Evolutionary conservation across 2,888 invertebrate species (phyloP).

Genomic region (Didymodactylos carnosus): DNA sequence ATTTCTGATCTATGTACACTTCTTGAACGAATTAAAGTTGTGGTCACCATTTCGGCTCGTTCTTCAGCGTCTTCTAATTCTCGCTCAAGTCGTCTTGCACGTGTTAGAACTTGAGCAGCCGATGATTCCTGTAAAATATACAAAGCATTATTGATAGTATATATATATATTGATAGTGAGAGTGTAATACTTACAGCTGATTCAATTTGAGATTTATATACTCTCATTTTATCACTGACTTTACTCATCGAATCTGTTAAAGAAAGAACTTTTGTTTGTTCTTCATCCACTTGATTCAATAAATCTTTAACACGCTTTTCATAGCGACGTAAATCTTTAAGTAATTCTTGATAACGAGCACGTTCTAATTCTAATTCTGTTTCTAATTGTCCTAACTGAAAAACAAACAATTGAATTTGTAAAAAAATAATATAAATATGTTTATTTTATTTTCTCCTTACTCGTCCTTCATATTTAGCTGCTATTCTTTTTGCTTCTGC

Average conservation of each 20-base stretch:
- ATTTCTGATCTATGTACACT: conserved; percentile 1
- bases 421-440: not conserved
- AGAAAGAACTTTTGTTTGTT: conserved; percentile 10
- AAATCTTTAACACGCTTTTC: conserved; percentile 12
- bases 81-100: conserved; percentile 5
- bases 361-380: conserved; percentile 10
- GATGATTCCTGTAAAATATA: no score
- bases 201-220: conserved; percentile 14
- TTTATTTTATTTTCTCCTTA: not conserved
- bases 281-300: conserved; percentile 11
- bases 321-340: conserved; percentile 11
- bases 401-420: not conserved
- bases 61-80: conserved; percentile 14
- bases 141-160: no score
- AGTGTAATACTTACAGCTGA: not conserved
- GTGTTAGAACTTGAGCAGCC: not conserved
- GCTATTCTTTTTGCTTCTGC: conserved; percentile 12
- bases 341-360: conserved; percentile 10
- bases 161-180: not conserved
- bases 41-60: conserved; percentile 11
- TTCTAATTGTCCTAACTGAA: conserved; percentile 10
- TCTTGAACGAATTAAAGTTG: conserved; percentile 6
- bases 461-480: conserved; percentile 9
- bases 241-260: conserved; percentile 11
- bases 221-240: conserved; percentile 7